Conservation (phyloP, 2,113 vertebrate genomes). For the Myotis brandtii region DNA sequence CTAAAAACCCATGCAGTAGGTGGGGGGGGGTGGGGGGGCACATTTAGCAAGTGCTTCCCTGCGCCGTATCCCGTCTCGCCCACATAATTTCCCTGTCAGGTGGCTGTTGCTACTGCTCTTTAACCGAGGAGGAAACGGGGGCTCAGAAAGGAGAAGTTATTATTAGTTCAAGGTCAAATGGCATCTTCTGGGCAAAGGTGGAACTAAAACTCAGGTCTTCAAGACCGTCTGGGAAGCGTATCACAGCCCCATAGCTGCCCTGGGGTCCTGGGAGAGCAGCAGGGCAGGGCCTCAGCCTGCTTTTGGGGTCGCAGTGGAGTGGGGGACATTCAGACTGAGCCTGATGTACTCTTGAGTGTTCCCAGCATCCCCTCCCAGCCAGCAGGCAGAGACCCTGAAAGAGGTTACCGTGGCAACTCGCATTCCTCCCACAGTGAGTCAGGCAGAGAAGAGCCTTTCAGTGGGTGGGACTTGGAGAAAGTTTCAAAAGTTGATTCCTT, state of each 20-base stretch:
- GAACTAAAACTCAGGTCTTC: background rate
- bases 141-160: background rate
- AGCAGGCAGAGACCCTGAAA: conserved; percentile 81
- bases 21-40: background rate
- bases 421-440: conserved; percentile 93
- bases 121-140: background rate
- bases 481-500: conserved; percentile 84
- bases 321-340: background rate
- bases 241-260: background rate
- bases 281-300: conserved; percentile 29
- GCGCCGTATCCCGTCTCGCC: fast-evolving
- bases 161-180: conserved; percentile 19
- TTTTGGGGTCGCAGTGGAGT: background rate
- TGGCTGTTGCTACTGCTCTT: background rate
- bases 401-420: conserved; percentile 90
- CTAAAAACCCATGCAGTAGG: background rate
- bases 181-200: background rate
- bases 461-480: conserved; percentile 85
- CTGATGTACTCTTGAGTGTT: conserved; percentile 48
- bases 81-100: background rate
- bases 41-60: background rate
- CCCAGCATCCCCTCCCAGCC: conserved; percentile 57
- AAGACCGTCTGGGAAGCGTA: background rate
- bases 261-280: background rate
- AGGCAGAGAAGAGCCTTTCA: conserved; percentile 82